These are phyloP conservation scores for Phyllopteryx taeniolatus DNA, from an alignment of 2,113 vertebrate species.

Conservation along the genomic window DNA sequence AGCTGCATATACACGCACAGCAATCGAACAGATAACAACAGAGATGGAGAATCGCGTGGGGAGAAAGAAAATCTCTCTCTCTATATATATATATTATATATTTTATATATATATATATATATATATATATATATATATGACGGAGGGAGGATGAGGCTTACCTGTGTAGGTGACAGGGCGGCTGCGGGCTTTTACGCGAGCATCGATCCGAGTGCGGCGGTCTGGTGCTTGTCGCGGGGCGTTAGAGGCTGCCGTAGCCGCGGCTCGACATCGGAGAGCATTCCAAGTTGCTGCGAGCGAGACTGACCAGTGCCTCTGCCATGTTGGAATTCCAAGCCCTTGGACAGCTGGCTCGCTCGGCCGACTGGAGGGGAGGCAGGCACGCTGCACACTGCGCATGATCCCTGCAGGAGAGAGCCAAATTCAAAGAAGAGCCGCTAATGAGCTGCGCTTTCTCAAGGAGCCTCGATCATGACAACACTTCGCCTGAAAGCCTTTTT, in stretches of 20 bases:
- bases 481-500: not conserved
- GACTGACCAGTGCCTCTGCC: conserved; percentile 98
- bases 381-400: conserved; percentile 88
- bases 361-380: conserved; percentile 77
- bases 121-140: not conserved
- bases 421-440: conserved; percentile 85
- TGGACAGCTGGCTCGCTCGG: conserved; percentile 89
- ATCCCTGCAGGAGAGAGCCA: conserved; percentile 83
- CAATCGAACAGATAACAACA: not conserved
- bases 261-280: conserved; percentile 90
- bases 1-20: not conserved
- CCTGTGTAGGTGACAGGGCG: conserved; percentile 84
- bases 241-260: conserved; percentile 53
- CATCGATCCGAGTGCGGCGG: conserved; percentile 86
- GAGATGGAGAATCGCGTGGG: not conserved
- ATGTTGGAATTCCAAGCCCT: conserved; percentile 99
- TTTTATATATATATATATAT: not conserved
- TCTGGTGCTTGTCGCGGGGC: conserved; percentile 67
- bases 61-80: too few species aligned
- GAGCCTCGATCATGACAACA: conserved; percentile 11
- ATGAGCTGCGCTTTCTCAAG: conserved; percentile 33
- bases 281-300: conserved; percentile 94
- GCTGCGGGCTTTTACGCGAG: conserved; percentile 78
- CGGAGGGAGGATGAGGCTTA: conserved; percentile 72
- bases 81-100: too few species aligned